Evolutionary conservation across 2,888 invertebrate species (phyloP).

Genomic region (Aspidiotus destructor): DNA sequence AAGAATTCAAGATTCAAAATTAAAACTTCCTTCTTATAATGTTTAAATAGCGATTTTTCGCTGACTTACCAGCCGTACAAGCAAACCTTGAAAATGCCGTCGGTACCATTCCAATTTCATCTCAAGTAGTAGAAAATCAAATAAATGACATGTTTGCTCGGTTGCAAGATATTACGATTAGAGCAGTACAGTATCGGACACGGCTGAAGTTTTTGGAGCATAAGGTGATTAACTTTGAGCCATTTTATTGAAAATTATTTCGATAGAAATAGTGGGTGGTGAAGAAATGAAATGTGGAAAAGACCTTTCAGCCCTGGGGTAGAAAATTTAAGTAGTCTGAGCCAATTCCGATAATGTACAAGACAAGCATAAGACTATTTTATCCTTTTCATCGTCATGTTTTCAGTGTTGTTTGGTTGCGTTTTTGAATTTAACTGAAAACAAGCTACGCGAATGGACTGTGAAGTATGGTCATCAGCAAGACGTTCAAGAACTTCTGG

Average conservation of each 20-base stretch:
- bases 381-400: constrained; percentile 21
- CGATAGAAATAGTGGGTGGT: not conserved
- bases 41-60: constrained; percentile 59
- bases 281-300: too few relatives aligned
- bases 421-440: constrained; percentile 81
- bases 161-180: constrained; percentile 61
- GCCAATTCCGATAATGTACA: not conserved
- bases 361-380: not conserved
- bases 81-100: constrained; percentile 64
- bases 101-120: constrained; percentile 35
- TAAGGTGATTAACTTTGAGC: constrained; percentile 47
- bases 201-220: constrained; percentile 83
- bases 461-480: constrained; percentile 78
- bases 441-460: constrained; percentile 79
- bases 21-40: too few relatives aligned
- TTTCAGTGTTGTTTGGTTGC: constrained; percentile 76
- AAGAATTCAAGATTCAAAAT: too few relatives aligned
- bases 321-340: not conserved
- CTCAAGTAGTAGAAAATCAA: constrained; percentile 63
- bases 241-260: not conserved
- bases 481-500: constrained; percentile 69
- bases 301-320: too few relatives aligned
- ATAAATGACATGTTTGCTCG: constrained; percentile 70
- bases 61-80: constrained; percentile 64
- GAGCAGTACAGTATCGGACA: constrained; percentile 71